Conservation (phyloP, 2,888 invertebrate species). For the Drosophila pullipes region DNA sequence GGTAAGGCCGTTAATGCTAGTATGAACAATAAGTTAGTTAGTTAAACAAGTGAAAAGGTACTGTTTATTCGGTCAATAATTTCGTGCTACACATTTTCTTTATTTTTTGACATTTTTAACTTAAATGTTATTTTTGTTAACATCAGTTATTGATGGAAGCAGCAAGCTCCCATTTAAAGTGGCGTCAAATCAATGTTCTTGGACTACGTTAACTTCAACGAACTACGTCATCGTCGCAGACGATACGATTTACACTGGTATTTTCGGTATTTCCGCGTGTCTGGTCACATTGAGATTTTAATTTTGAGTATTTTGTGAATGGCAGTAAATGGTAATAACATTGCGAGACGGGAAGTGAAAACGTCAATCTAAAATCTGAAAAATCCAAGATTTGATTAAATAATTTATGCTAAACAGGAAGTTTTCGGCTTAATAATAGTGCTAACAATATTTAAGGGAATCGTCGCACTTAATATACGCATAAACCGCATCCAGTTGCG, state of each 20-base stretch:
- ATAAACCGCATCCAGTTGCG: slow-evolving; percentile 34
- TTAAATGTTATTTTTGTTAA: not conserved
- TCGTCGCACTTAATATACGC: not conserved
- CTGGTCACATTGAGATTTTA: slow-evolving; percentile 40
- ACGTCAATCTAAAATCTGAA: slow-evolving; percentile 49
- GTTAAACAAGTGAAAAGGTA: not conserved
- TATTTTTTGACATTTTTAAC: not conserved
- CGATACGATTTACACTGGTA: not conserved
- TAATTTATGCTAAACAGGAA: slow-evolving; percentile 16
- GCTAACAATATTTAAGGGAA: slow-evolving; percentile 2
- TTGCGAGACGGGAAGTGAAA: slow-evolving; percentile 64
- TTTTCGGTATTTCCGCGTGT: slow-evolving; percentile 27
- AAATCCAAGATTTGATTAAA: slow-evolving; percentile 38
- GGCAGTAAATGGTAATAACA: slow-evolving; percentile 62
- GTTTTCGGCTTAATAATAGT: not conserved
- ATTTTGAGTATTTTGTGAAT: slow-evolving; percentile 60
- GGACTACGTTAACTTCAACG: not conserved
- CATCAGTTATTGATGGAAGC: not conserved
- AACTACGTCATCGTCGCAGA: slow-evolving; percentile 8
- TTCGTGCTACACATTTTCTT: not conserved
- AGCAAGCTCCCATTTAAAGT: not conserved
- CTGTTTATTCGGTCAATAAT: not conserved
- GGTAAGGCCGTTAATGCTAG: not conserved
- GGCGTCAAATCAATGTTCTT: not conserved
- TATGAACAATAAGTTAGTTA: not conserved